Conservation (phyloP, 1,140 invertebrate genomes). For the Drepana arcuata region DNA sequence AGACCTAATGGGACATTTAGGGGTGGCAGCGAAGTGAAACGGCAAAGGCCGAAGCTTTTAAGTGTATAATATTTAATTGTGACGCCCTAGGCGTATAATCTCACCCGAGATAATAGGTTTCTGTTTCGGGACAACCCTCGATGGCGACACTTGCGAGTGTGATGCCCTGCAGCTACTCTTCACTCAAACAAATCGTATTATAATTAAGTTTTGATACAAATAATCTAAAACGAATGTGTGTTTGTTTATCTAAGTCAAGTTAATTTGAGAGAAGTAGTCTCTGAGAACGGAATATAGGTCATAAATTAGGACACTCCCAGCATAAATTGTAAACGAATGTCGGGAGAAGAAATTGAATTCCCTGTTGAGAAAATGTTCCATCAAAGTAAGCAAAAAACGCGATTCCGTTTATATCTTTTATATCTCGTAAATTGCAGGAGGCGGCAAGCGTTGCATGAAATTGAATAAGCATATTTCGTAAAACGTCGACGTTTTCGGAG, state of each 20-base stretch:
- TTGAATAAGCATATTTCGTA: slow-evolving; percentile 72
- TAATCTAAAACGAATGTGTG: too few species aligned
- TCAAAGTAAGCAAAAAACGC: slow-evolving; percentile 69
- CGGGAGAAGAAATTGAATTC: slow-evolving; percentile 62
- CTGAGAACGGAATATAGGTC: slow-evolving; percentile 10
- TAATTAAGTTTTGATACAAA: slow-evolving; percentile 65
- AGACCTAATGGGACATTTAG: slow-evolving; percentile 71
- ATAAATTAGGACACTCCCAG: slow-evolving; percentile 31
- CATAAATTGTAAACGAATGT: slow-evolving; percentile 61
- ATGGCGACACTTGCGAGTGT: slow-evolving; percentile 63
- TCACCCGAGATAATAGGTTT: slow-evolving; percentile 73
- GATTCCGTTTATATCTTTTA: slow-evolving; percentile 72
- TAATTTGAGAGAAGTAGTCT: too few species aligned
- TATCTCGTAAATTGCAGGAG: slow-evolving; percentile 72
- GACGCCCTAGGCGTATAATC: slow-evolving; percentile 73
- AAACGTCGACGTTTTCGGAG: slow-evolving; percentile 70
- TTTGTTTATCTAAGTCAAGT: too few species aligned
- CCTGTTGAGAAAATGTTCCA: slow-evolving; percentile 64
- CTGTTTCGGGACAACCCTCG: slow-evolving; percentile 68
- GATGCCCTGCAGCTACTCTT: slow-evolving; percentile 54
- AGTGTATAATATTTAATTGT: slow-evolving; percentile 74
- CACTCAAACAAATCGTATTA: slow-evolving; percentile 67
- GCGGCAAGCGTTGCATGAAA: slow-evolving; percentile 71
- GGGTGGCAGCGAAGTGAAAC: slow-evolving; percentile 70
- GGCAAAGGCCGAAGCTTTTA: slow-evolving; percentile 72